Percentiles rank a stretch among this genome's conserved stretches.
These are phyloP conservation scores for Halesus radiatus DNA, from an alignment of 1,140 invertebrate genomes.

Conservation along the genomic window DNA sequence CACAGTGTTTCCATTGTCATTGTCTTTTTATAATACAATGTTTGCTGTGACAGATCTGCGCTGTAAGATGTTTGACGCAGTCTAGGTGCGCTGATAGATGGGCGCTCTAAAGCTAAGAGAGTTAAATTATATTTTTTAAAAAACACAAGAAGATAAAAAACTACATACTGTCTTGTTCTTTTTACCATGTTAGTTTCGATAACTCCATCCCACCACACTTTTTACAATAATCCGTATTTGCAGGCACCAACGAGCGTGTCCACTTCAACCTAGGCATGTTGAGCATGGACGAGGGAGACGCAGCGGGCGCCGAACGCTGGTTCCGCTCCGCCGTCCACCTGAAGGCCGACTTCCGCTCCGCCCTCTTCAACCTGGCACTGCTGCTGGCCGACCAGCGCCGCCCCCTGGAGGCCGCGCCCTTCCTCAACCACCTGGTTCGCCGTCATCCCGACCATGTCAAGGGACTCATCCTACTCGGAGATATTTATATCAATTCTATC, in stretches of 20 bases:
- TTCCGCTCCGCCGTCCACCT: conserved; percentile 89
- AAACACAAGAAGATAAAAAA: no score
- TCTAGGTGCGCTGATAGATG: no score
- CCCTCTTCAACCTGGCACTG: conserved; percentile 94
- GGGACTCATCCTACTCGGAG: conserved; percentile 93
- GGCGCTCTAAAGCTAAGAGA: no score
- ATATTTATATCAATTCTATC: conserved; percentile 96
- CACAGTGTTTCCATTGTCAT: no score
- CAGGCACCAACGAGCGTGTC: conserved; percentile 87
- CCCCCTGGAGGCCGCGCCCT: conserved; percentile 92
- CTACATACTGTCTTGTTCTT: no score
- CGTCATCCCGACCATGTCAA: conserved; percentile 96
- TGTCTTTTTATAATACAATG: no score
- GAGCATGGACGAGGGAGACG: conserved; percentile 94
- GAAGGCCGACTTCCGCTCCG: conserved; percentile 90
- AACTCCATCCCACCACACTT: no score
- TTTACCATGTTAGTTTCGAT: no score
- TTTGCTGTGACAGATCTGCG: no score
- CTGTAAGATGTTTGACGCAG: no score
- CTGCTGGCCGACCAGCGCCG: conserved; percentile 89
- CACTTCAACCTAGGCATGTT: conserved; percentile 97
- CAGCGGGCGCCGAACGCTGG: conserved; percentile 89
- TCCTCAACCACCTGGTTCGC: conserved; percentile 91
- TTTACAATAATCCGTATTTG: conserved; percentile 25
- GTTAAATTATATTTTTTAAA: no score